A percentile compares a stretch with the other conserved stretches of the same genome.
Evolutionary conservation across 2,113 vertebrate genomes (phyloP).

Genomic region (Nesogale talazaci): DNA sequence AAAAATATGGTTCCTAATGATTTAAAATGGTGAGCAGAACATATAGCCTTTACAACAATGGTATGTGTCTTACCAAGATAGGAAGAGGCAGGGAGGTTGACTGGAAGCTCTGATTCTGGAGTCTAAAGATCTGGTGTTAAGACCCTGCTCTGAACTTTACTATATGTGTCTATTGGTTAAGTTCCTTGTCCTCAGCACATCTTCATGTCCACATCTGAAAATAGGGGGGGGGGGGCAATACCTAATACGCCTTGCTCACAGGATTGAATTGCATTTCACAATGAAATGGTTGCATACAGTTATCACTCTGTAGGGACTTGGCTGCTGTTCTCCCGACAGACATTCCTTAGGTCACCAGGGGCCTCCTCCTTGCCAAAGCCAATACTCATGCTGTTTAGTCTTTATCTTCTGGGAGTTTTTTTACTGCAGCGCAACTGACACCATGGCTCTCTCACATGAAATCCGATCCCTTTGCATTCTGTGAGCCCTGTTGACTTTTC

Average conservation of each 20-base stretch:
- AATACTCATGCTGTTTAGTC: not conserved
- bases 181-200: not conserved
- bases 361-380: not conserved
- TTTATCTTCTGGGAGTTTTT: not conserved
- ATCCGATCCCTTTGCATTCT: not conserved
- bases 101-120: not conserved
- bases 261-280: not conserved
- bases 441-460: not conserved
- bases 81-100: not conserved
- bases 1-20: not conserved
- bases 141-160: not conserved
- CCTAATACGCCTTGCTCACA: not conserved
- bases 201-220: not conserved
- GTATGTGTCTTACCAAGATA: not conserved
- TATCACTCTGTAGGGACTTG: not conserved
- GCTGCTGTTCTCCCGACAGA: not conserved
- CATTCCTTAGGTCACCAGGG: not conserved
- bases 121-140: not conserved
- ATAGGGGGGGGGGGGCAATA: not conserved
- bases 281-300: not conserved
- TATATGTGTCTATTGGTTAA: too few relatives aligned
- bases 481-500: not conserved
- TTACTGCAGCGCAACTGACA: not conserved
- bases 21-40: not conserved
- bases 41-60: not conserved